These are phyloP conservation scores for Caenorhabditis virilis DNA, from an alignment of 2,888 invertebrate species.

Conservation along the genomic window DNA sequence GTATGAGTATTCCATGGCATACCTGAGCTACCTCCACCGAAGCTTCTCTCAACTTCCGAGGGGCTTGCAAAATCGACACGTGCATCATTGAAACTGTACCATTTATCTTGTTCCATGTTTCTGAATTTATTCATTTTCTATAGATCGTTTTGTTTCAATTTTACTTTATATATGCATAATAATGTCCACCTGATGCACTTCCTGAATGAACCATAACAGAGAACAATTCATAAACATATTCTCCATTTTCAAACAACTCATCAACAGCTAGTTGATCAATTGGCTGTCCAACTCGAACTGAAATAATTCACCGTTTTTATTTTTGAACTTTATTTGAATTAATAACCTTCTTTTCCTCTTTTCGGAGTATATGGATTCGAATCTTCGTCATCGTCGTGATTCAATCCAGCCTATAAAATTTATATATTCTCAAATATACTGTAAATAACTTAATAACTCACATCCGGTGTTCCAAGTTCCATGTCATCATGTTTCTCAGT, in stretches of 20 bases:
- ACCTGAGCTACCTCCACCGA: conserved; percentile 77
- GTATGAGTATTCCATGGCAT: conserved; percentile 78
- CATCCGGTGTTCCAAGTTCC: conserved; percentile 26
- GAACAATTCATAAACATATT: conserved; percentile 83
- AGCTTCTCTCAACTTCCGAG: conserved; percentile 74
- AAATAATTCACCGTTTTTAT: too few species aligned
- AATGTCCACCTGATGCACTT: conserved; percentile 87
- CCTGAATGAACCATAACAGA: conserved; percentile 91
- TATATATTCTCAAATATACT: too few species aligned
- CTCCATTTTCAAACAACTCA: conserved; percentile 71
- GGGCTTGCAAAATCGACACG: conserved; percentile 74
- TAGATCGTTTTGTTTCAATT: too few species aligned
- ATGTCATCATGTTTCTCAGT: conserved; percentile 14
- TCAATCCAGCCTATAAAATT: too few species aligned
- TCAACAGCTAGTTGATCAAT: conserved; percentile 44
- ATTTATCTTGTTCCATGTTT: conserved; percentile 75
- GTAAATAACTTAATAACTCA: too few species aligned
- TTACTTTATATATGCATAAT: conserved; percentile 88
- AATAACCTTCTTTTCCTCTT: too few species aligned
- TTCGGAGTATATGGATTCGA: too few species aligned
- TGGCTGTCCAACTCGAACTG: conserved; percentile 29
- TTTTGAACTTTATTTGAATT: too few species aligned
- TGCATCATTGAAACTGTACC: conserved; percentile 89
- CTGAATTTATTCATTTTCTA: too few species aligned
- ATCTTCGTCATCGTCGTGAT: too few species aligned